A percentile compares a stretch with the other conserved stretches of the same genome.
These are phyloP conservation scores for Periplaneta americana DNA, from an alignment of 1,140 invertebrate species.

Conservation along the genomic window DNA sequence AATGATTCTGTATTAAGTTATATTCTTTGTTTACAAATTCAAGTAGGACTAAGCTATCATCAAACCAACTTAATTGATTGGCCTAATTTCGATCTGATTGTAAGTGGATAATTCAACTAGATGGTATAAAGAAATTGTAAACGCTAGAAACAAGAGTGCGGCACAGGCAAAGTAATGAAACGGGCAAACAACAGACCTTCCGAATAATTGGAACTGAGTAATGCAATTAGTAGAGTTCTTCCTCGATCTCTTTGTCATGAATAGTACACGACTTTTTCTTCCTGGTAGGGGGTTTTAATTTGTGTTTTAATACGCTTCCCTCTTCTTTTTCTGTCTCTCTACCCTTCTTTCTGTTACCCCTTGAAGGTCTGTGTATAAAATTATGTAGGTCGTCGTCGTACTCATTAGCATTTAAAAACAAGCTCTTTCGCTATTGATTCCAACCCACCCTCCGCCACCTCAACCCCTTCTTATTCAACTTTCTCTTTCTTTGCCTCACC, in stretches of 20 bases:
- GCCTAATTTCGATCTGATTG: too few species aligned
- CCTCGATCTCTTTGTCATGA: neutral
- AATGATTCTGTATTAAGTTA: too few species aligned
- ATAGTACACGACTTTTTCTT: neutral
- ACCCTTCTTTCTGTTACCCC: neutral
- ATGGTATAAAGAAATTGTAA: too few species aligned
- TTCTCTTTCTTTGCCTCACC: neutral
- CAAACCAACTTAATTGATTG: too few species aligned
- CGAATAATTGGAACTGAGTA: neutral
- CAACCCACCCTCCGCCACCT: neutral
- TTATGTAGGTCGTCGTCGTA: neutral
- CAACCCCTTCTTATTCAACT: neutral
- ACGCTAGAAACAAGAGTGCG: too few species aligned
- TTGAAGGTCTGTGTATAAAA: neutral
- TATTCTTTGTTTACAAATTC: too few species aligned
- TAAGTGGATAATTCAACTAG: too few species aligned
- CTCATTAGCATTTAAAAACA: neutral
- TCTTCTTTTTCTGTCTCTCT: neutral
- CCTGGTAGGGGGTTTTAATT: neutral
- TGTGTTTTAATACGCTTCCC: neutral
- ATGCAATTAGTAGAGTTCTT: neutral
- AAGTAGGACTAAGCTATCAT: too few species aligned
- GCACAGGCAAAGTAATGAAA: too few species aligned
- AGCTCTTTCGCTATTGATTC: neutral
- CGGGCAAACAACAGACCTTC: neutral